Evolutionary conservation across 2,797 vertebrate species (phyloP).

Genomic region (Lindbergichthys nudifrons): DNA sequence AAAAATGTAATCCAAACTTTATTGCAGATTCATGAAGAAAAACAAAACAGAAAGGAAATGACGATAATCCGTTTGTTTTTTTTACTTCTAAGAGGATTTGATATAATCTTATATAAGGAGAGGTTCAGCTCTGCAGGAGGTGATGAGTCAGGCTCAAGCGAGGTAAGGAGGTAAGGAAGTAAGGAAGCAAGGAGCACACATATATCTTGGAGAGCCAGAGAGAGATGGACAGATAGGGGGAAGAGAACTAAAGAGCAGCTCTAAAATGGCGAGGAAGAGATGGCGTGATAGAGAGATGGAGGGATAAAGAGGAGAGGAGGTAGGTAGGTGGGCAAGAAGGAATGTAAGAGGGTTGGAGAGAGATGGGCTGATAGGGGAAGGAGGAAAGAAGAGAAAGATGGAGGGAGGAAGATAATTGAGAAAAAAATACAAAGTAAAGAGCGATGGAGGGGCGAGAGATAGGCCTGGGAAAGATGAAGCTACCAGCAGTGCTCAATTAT

Average conservation of each 20-base stretch:
- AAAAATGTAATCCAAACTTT: too few relatives aligned
- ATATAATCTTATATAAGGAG: neutral
- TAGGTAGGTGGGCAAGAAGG: constrained; percentile 20
- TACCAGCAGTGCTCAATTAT: constrained; percentile 29
- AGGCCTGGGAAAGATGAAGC: constrained; percentile 28
- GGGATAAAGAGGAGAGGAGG: constrained; percentile 46
- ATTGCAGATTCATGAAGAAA: neutral
- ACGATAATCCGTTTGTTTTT: neutral
- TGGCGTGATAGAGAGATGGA: constrained; percentile 54
- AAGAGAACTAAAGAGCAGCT: constrained; percentile 58
- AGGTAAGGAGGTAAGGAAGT: constrained; percentile 18
- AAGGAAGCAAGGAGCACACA: constrained; percentile 4
- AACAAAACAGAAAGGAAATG: neutral
- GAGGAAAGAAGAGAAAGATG: constrained; percentile 1
- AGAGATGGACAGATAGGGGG: constrained; percentile 57
- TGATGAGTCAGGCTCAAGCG: constrained; percentile 20
- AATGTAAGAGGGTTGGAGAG: constrained; percentile 45
- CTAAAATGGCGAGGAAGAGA: constrained; percentile 56
- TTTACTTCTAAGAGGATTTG: neutral
- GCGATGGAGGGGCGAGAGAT: constrained; percentile 1
- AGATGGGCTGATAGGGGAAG: constrained; percentile 42
- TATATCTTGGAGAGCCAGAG: constrained; percentile 50
- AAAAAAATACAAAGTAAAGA: neutral
- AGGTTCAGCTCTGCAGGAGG: constrained; percentile 14
- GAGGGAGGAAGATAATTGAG: constrained; percentile 19